Percentiles rank a stretch among this genome's conserved stretches.
Evolutionary conservation across 2,888 invertebrate species (phyloP).

Genomic region (Erpobdella octoculata): DNA sequence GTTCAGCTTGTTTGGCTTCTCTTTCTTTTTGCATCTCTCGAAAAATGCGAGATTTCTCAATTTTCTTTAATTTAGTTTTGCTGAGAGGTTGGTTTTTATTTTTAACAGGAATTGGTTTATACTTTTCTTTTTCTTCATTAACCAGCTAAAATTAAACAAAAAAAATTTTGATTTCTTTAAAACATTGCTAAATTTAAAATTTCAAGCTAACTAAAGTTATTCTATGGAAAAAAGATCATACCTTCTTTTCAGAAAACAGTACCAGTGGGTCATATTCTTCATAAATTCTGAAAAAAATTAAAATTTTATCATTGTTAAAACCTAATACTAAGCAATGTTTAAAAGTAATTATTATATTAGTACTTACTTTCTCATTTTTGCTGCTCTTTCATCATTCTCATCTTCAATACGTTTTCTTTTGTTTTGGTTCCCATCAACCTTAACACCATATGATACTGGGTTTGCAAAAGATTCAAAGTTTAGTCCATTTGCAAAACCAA

Average conservation of each 20-base stretch:
- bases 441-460: too few relatives aligned
- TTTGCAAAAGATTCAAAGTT: too few relatives aligned
- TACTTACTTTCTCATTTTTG: not conserved
- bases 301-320: not conserved
- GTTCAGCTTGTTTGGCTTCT: not conserved
- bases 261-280: not conserved
- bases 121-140: too few relatives aligned
- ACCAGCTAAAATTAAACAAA: too few relatives aligned
- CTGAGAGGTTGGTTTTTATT: not conserved
- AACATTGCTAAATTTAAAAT: not conserved
- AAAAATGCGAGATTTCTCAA: not conserved
- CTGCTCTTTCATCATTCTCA: not conserved
- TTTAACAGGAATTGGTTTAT: not conserved
- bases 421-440: too few relatives aligned
- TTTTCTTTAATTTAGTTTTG: conserved; percentile 9
- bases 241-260: not conserved
- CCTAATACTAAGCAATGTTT: not conserved
- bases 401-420: not conserved
- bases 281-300: not conserved
- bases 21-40: not conserved
- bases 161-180: not conserved
- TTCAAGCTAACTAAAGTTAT: not conserved
- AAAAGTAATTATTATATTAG: not conserved
- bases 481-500: too few relatives aligned
- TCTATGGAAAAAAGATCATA: not conserved